Conservation (phyloP, 2,797 vertebrate genomes). For the Cuniculus paca region DNA sequence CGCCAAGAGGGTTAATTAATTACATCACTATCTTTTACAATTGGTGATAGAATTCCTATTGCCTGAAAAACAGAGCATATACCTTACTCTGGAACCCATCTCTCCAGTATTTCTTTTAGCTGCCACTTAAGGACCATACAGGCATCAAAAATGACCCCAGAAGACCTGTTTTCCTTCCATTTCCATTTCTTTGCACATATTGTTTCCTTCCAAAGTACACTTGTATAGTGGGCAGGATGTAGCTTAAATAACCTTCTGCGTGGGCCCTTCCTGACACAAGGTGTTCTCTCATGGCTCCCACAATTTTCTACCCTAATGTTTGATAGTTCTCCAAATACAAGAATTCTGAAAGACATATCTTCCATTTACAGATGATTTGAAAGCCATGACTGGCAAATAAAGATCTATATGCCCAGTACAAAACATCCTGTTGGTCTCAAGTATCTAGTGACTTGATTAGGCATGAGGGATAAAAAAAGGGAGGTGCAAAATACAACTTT, state of each 20-base stretch:
- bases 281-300: background rate
- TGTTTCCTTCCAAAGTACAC: background rate
- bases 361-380: background rate
- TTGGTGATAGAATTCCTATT: background rate
- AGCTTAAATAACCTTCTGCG: background rate
- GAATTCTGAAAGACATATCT: background rate
- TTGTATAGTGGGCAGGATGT: background rate
- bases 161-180: background rate
- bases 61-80: background rate
- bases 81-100: background rate
- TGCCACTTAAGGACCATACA: background rate
- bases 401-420: background rate
- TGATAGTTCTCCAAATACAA: background rate
- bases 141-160: background rate
- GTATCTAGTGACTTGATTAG: background rate
- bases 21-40: background rate
- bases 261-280: background rate
- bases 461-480: background rate
- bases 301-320: background rate
- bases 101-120: background rate
- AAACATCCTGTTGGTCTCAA: background rate
- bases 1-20: background rate
- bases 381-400: background rate
- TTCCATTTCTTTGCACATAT: background rate
- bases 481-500: constrained; percentile 14